Percentiles rank a stretch among this genome's conserved stretches.
phyloP scores from a whole-genome alignment of 2,113 vertebrate species.

The Crotalus horridus region DNA sequence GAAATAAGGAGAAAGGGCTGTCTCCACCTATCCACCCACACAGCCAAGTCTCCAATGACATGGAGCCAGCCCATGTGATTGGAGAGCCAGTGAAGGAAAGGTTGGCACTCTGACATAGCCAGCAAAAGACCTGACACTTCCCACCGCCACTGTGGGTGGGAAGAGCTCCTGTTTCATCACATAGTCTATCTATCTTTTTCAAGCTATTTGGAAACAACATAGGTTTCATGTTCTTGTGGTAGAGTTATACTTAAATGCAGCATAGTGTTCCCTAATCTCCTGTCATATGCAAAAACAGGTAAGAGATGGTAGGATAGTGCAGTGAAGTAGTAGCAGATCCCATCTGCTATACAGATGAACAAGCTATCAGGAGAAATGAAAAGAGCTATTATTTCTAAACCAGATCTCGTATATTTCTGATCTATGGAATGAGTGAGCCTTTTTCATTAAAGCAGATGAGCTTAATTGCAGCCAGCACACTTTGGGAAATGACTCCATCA shows the following conservation, averaged over 20 bases:
- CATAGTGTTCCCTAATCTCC: background rate
- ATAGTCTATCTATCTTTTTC: background rate
- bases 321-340: background rate
- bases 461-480: slow-evolving; percentile 58
- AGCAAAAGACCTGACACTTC: background rate
- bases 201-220: background rate
- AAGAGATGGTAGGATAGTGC: background rate
- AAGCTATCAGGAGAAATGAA: background rate
- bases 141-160: background rate
- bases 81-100: background rate
- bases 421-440: background rate
- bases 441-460: background rate
- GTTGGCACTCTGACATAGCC: background rate
- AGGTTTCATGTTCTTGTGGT: background rate
- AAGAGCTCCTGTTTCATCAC: background rate
- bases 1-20: background rate
- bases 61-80: background rate
- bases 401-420: background rate
- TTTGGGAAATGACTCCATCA: slow-evolving; percentile 60
- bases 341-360: background rate
- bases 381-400: background rate
- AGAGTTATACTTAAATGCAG: background rate
- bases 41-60: background rate
- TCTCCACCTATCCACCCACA: background rate
- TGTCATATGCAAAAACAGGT: background rate